Percentiles rank a stretch among this genome's conserved stretches.
Evolutionary conservation across 2,113 vertebrate species (phyloP).

Genomic region (Turdus rufiventris): DNA sequence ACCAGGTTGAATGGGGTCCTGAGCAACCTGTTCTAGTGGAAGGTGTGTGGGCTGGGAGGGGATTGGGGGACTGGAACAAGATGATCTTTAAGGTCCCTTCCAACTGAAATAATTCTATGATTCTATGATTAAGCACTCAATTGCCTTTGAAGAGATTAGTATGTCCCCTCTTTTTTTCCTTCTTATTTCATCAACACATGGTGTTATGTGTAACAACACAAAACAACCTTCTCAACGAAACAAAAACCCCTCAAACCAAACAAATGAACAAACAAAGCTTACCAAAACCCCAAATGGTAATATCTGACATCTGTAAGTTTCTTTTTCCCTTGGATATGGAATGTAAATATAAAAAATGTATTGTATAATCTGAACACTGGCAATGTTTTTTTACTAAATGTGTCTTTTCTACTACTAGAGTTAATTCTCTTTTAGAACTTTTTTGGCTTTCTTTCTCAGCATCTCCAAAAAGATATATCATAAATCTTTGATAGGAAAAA

Average conservation of each 20-base stretch:
- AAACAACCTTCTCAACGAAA: background rate
- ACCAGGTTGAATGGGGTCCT: background rate
- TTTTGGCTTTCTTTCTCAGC: background rate
- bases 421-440: background rate
- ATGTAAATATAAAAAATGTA: background rate
- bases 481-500: background rate
- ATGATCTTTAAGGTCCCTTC: background rate
- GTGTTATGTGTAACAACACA: background rate
- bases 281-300: background rate
- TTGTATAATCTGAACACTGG: background rate
- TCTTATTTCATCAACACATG: background rate
- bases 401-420: background rate
- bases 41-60: background rate
- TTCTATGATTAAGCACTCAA: background rate
- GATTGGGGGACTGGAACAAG: accelerated
- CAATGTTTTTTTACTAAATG: background rate
- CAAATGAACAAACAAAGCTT: background rate
- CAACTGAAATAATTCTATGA: background rate
- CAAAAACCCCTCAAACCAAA: background rate
- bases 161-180: background rate
- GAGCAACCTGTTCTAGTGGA: background rate
- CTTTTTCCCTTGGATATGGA: background rate
- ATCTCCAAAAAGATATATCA: background rate
- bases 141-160: background rate
- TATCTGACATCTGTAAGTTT: background rate